These are phyloP conservation scores for Etheostoma perlongum DNA, from an alignment of 2,797 vertebrate species.

Conservation along the genomic window DNA sequence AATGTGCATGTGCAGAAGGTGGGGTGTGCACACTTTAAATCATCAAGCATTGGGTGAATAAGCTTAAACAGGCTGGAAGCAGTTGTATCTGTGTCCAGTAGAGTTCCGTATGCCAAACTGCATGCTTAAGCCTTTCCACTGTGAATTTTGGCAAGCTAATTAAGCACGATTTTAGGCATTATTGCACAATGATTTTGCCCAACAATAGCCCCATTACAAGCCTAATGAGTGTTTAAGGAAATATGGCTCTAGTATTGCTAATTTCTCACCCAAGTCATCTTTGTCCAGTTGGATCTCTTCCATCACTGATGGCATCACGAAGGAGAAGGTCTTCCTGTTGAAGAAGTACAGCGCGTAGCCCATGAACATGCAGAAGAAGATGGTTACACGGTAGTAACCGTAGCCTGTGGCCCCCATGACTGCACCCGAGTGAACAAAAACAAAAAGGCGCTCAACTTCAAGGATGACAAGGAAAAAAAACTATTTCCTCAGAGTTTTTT, in stretches of 20 bases:
- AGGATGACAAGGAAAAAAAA: background rate
- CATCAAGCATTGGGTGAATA: background rate
- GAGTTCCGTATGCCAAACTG: background rate
- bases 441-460: background rate
- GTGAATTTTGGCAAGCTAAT: background rate
- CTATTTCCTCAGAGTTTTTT: slow-evolving; percentile 11
- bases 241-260: background rate
- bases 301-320: slow-evolving; percentile 96
- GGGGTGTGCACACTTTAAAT: background rate
- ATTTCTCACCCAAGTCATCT: slow-evolving; percentile 93
- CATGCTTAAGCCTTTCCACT: background rate
- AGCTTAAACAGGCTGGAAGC: background rate
- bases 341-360: slow-evolving; percentile 97
- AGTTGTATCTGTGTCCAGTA: background rate
- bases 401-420: slow-evolving; percentile 88
- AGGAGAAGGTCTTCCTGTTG: slow-evolving; percentile 98
- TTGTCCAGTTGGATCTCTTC: slow-evolving; percentile 94
- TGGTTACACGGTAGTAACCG: slow-evolving; percentile 88
- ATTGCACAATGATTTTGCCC: background rate
- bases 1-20: background rate
- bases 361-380: slow-evolving; percentile 94
- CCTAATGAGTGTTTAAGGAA: background rate
- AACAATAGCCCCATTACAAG: background rate
- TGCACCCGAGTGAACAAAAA: slow-evolving; percentile 3
- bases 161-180: background rate